Evolutionary conservation across 2,888 invertebrate species (phyloP).

Genomic region (Phasia obesa): DNA sequence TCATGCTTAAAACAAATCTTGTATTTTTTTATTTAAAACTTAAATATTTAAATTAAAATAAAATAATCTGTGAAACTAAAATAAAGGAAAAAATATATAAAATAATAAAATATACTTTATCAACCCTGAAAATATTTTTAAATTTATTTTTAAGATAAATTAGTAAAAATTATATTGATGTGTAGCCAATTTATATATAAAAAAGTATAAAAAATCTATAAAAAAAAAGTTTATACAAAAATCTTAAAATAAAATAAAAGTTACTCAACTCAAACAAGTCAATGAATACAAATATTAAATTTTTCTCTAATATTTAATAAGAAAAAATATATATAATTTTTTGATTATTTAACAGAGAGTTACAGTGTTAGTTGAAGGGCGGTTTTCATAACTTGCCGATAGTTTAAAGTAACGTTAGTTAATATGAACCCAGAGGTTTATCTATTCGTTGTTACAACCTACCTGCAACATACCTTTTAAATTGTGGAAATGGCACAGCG

Average conservation of each 20-base stretch:
- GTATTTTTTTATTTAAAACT: background rate
- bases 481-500: too few relatives aligned
- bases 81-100: background rate
- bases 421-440: too few relatives aligned
- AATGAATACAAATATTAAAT: slow-evolving; percentile 19
- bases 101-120: slow-evolving; percentile 16
- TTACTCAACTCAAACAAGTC: slow-evolving; percentile 54
- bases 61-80: background rate
- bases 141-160: slow-evolving; percentile 62
- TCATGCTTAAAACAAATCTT: background rate
- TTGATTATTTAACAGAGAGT: background rate
- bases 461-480: too few relatives aligned
- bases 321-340: background rate
- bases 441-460: too few relatives aligned
- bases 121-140: slow-evolving; percentile 25
- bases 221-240: slow-evolving; percentile 46
- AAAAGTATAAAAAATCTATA: background rate
- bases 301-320: background rate
- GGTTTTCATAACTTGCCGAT: too few relatives aligned
- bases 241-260: slow-evolving; percentile 38
- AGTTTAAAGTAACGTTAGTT: too few relatives aligned
- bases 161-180: slow-evolving; percentile 71
- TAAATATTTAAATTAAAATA: background rate
- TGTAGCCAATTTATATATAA: slow-evolving; percentile 57
- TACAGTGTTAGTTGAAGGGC: background rate